A percentile compares a stretch with the other conserved stretches of the same genome.
These are phyloP conservation scores for Itoplectis maculator DNA, from an alignment of 2,888 invertebrate species.

Conservation along the genomic window DNA sequence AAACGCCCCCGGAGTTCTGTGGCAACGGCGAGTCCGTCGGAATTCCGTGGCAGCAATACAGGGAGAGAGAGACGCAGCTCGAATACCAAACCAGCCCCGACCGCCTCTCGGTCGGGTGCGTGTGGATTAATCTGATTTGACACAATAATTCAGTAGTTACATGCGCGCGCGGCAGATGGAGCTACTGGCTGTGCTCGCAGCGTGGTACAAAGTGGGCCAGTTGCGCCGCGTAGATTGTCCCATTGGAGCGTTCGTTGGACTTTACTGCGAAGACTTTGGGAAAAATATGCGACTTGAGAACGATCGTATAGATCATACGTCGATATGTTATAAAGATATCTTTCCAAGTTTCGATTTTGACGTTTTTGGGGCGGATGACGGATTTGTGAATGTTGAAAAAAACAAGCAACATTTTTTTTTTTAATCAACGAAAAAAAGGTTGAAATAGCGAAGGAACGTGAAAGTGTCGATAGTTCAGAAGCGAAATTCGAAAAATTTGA, in stretches of 20 bases:
- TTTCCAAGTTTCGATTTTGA: no score
- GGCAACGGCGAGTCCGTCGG: slow-evolving; percentile 1
- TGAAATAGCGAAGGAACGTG: no score
- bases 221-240: not conserved
- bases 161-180: not conserved
- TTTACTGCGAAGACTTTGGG: not conserved
- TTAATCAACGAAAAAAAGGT: no score
- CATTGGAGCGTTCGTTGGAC: not conserved
- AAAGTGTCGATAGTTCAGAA: no score
- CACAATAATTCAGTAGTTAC: slow-evolving; percentile 17
- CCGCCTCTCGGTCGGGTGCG: slow-evolving; percentile 18
- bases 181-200: not conserved
- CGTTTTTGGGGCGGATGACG: no score
- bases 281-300: no score
- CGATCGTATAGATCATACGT: no score
- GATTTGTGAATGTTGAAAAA: no score
- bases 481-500: not conserved
- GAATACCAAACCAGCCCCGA: no score
- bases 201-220: not conserved
- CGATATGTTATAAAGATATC: no score
- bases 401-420: no score
- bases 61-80: slow-evolving; percentile 2
- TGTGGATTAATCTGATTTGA: slow-evolving; percentile 55
- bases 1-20: not conserved
- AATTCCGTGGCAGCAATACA: not conserved